Percentiles rank a stretch among this genome's conserved stretches.
These are phyloP conservation scores for Anthopleura xanthogrammica DNA, from an alignment of 92 coral and sea anemone species.

Conservation along the genomic window DNA sequence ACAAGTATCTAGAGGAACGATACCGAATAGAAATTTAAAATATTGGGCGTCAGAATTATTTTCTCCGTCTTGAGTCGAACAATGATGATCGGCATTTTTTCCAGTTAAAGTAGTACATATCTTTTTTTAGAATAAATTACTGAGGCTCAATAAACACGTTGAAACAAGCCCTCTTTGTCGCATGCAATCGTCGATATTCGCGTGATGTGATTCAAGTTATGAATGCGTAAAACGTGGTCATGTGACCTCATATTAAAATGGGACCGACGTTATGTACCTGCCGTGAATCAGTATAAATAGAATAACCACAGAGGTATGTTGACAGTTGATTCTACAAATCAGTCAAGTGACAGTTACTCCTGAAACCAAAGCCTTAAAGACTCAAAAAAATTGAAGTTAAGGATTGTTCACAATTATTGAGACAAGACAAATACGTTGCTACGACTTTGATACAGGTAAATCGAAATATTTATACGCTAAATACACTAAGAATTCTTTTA, in stretches of 20 bases:
- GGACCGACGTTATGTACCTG: neutral
- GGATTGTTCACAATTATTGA: neutral
- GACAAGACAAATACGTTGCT: neutral
- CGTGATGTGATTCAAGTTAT: neutral
- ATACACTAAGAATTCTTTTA: too few species aligned
- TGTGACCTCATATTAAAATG: neutral
- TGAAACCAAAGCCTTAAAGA: neutral
- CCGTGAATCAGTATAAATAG: neutral
- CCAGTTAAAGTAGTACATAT: neutral
- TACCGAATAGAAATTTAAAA: too few species aligned
- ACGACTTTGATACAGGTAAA: neutral
- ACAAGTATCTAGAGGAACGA: too few species aligned
- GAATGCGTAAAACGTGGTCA: constrained; percentile 11
- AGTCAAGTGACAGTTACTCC: neutral
- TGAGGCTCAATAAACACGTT: neutral
- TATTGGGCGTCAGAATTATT: too few species aligned
- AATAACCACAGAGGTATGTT: neutral
- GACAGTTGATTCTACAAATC: neutral
- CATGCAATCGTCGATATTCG: neutral
- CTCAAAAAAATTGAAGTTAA: neutral
- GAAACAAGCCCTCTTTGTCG: neutral
- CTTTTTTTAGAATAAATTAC: neutral
- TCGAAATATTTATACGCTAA: too few species aligned
- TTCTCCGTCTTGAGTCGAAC: too few species aligned
- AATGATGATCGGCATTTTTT: too few species aligned